phyloP scores from a whole-genome alignment of 2,797 vertebrate genomes.

The Crocodylus rhombifer region DNA sequence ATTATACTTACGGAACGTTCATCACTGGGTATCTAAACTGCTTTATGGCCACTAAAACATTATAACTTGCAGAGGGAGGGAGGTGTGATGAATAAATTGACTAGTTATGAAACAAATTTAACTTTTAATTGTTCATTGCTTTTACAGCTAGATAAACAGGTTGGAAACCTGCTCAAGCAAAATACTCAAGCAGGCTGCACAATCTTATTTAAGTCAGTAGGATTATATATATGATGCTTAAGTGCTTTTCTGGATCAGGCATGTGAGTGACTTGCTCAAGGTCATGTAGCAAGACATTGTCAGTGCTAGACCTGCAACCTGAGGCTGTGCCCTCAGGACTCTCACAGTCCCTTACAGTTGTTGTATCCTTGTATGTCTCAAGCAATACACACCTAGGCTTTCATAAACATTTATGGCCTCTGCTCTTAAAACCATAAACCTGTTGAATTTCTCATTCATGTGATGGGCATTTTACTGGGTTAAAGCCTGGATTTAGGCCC shows the following conservation, averaged over 20 bases:
- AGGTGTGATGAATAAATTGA: neutral
- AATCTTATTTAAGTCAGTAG: neutral
- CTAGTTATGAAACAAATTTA: neutral
- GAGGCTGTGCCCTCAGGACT: neutral
- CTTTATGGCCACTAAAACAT: neutral
- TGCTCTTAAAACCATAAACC: neutral
- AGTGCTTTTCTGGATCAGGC: neutral
- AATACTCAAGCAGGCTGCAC: neutral
- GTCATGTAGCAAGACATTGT: neutral
- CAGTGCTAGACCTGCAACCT: neutral
- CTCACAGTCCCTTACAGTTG: neutral
- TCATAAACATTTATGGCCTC: neutral
- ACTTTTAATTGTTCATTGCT: neutral
- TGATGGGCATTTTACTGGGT: neutral
- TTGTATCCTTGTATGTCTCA: neutral
- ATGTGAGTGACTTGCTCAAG: neutral
- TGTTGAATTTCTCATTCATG: neutral
- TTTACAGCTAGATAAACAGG: neutral
- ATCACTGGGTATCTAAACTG: neutral
- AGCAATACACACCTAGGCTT: neutral
- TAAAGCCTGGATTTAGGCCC: neutral
- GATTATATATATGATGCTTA: neutral
- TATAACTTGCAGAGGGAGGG: neutral
- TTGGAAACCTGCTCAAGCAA: neutral
- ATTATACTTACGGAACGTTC: fast-evolving